A percentile compares a stretch with the other conserved stretches of the same genome.
These are phyloP conservation scores for Capreolus pygargus DNA, from an alignment of 2,113 vertebrate genomes.

Conservation along the genomic window DNA sequence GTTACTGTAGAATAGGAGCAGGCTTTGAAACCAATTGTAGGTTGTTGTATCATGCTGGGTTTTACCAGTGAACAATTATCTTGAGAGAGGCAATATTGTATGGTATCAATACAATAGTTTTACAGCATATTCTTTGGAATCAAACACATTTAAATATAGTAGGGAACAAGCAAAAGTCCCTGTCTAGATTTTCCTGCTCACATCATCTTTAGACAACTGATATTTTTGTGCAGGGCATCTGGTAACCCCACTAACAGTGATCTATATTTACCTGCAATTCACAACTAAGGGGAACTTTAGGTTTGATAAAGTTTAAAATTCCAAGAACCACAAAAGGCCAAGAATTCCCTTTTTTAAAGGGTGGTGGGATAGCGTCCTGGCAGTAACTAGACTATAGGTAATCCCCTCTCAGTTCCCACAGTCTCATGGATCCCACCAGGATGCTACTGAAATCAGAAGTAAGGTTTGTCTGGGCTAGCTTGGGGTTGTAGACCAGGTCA, in stretches of 20 bases:
- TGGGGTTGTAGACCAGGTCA: neutral
- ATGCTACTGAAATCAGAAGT: neutral
- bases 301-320: slow-evolving; percentile 7
- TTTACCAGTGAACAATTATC: neutral
- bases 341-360: neutral
- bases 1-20: neutral
- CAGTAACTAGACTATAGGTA: neutral
- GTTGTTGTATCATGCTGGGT: neutral
- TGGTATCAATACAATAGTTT: neutral
- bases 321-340: neutral
- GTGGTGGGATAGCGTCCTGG: neutral
- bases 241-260: neutral
- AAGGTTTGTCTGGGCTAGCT: neutral
- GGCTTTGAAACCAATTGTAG: neutral
- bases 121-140: neutral
- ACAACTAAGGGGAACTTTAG: slow-evolving; percentile 9
- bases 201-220: neutral
- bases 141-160: neutral
- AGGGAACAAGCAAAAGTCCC: neutral
- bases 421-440: neutral
- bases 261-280: slow-evolving; percentile 7
- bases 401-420: neutral
- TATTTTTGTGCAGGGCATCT: neutral
- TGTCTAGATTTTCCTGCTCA: neutral
- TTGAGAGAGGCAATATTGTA: neutral